Evolutionary conservation across 2,113 vertebrate species (phyloP).

Genomic region (Mustela nigripes): DNA sequence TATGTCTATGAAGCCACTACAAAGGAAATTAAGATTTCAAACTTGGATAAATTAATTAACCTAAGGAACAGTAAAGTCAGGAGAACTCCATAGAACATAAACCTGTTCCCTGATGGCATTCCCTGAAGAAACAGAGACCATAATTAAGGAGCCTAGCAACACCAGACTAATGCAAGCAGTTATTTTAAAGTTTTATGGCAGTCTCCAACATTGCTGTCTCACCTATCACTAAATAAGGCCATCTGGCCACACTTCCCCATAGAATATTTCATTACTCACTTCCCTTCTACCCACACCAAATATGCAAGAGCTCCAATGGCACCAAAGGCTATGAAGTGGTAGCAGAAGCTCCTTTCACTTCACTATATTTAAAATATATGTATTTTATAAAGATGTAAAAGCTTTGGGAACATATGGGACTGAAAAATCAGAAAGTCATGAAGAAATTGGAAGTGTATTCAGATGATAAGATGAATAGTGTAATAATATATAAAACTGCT

Average conservation of each 20-base stretch:
- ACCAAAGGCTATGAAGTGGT: background rate
- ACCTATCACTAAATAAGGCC: background rate
- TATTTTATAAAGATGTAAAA: background rate
- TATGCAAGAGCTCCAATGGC: background rate
- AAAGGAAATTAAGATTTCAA: slow-evolving; percentile 45
- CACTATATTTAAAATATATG: background rate
- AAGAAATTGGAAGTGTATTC: background rate
- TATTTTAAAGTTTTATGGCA: background rate
- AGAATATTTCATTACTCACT: too few species aligned
- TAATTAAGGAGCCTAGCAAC: background rate
- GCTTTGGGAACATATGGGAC: background rate
- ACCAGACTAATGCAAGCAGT: background rate
- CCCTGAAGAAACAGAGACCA: background rate
- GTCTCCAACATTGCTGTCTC: background rate
- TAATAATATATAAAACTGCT: background rate
- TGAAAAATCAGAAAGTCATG: background rate
- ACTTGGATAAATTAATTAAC: slow-evolving; percentile 25
- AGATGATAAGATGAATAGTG: background rate
- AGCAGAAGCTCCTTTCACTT: background rate
- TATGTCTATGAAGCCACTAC: background rate
- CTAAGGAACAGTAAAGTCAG: background rate
- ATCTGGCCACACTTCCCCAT: background rate
- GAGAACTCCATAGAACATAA: background rate
- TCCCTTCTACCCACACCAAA: background rate
- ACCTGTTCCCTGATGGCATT: background rate